A percentile compares a stretch with the other conserved stretches of the same genome.
Evolutionary conservation across 2,113 vertebrate species (phyloP).

Genomic region (Tautogolabrus adspersus): DNA sequence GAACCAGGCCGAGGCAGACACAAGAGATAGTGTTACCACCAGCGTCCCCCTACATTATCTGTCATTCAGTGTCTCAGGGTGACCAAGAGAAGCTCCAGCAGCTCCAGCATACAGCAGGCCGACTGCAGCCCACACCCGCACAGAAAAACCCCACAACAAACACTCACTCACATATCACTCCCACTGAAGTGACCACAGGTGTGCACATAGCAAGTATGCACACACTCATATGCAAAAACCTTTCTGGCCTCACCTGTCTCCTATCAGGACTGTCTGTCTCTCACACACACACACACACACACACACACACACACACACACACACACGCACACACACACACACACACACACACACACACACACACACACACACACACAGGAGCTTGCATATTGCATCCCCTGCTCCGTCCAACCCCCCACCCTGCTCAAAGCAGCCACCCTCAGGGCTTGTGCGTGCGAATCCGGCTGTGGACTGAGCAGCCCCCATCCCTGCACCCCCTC

Average conservation of each 20-base stretch:
- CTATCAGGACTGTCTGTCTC: slow-evolving; percentile 58
- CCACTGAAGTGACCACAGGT: slow-evolving; percentile 75
- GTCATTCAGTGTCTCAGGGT: slow-evolving; percentile 57
- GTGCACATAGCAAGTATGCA: slow-evolving; percentile 63
- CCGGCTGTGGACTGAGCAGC: slow-evolving; percentile 71
- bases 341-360: too few species aligned
- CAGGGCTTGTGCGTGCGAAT: slow-evolving; percentile 85
- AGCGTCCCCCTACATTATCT: slow-evolving; percentile 58
- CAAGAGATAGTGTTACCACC: slow-evolving; percentile 65
- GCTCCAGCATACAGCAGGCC: slow-evolving; percentile 18
- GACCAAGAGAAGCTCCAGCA: slow-evolving; percentile 39
- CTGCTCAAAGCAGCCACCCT: slow-evolving; percentile 67
- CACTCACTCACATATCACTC: slow-evolving; percentile 57
- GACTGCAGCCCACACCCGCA: slow-evolving; percentile 58
- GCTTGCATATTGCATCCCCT: slow-evolving; percentile 46
- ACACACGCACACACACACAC: too few species aligned
- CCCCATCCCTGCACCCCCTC: slow-evolving; percentile 62
- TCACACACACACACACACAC: slow-evolving; percentile 56
- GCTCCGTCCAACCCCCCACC: slow-evolving; percentile 53
- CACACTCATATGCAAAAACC: slow-evolving; percentile 69
- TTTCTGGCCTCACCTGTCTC: slow-evolving; percentile 66
- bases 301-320: slow-evolving; percentile 38
- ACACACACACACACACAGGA: slow-evolving; percentile 35
- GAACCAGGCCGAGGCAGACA: slow-evolving; percentile 66
- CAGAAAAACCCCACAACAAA: slow-evolving; percentile 66